These are phyloP conservation scores for Aphidoletes aphidimyza DNA, from an alignment of 2,888 invertebrate genomes.

Conservation along the genomic window DNA sequence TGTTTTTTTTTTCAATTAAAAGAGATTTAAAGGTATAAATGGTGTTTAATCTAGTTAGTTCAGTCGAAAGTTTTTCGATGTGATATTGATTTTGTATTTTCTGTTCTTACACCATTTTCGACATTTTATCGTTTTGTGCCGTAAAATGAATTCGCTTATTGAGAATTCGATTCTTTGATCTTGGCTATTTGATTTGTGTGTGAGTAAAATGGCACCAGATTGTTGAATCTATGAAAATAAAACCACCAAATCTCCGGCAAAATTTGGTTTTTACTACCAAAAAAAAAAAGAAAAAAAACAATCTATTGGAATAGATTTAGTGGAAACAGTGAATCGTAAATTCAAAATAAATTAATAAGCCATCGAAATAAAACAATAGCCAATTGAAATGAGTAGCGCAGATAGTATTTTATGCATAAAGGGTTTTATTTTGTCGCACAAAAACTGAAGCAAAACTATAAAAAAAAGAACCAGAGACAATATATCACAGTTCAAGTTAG, in stretches of 20 bases:
- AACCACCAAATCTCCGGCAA: too few relatives aligned
- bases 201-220: constrained; percentile 11
- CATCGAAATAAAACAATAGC: not conserved
- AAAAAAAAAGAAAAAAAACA: not conserved
- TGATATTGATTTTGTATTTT: not conserved
- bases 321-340: too few relatives aligned
- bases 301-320: too few relatives aligned
- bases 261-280: too few relatives aligned
- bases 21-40: not conserved
- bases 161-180: not conserved
- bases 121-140: too few relatives aligned
- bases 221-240: not conserved
- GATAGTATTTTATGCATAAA: too few relatives aligned
- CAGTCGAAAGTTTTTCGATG: constrained; percentile 39
- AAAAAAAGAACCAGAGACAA: not conserved
- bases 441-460: not conserved
- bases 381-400: not conserved
- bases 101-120: too few relatives aligned
- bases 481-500: constrained; percentile 34
- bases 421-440: too few relatives aligned
- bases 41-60: constrained; percentile 25
- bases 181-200: not conserved
- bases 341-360: too few relatives aligned
- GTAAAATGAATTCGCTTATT: not conserved
- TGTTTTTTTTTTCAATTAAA: not conserved